Evolutionary conservation across 2,888 invertebrate genomes (phyloP), one percentile per base, ranked within the genome.

Genomic region (Clivina fossor): DNA sequence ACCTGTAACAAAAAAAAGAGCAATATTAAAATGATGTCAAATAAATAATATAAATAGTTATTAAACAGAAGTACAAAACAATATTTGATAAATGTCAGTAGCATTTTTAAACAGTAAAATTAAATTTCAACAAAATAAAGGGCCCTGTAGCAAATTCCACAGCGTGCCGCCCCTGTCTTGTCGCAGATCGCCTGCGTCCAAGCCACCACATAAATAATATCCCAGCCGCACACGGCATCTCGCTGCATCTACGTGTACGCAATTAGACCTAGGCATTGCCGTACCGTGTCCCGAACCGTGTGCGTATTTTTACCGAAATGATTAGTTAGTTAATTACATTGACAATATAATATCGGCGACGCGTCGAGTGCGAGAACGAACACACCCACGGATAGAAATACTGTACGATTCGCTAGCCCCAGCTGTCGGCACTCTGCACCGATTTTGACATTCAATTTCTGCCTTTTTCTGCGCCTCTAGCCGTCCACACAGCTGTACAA

Each of bases 251-350:
- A n/a, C n/a, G n/a, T 53, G 35, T 44, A 53, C 53, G 53, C 53
- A 53, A 53, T 53, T 53, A 53, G 53, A 53, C 43, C 43, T 38
- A 41, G 41, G 35, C 53, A 53, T 53, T 53, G 53, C 44, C 15
- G 43, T 53, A 53, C 53, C n/a, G 53, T 44, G 53, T 53, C 43
- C 51, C n/a, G n/a, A n/a, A n/a, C n/a, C n/a, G n/a, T n/a, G 33
- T 33, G 30, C n/a, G 44, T n/a, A 44, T 53, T 53, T 53, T 53
- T 53, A 53, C 53, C 19, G 37, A 53, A 53, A 35, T 53, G 53
- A 53, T 53, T 53, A 53, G 53, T 53, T 53, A 43, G 53, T 53
- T 53, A 53, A 53, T 53, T 53, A 53, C 53, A 53, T 43, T 53
- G 53, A 53, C 53, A 53, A 53, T 53, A 53, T 53, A 53, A 44